Base-by-base conservation (phyloP, 2,888 invertebrate genomes). In the Agonopterix heracliana region DNA sequence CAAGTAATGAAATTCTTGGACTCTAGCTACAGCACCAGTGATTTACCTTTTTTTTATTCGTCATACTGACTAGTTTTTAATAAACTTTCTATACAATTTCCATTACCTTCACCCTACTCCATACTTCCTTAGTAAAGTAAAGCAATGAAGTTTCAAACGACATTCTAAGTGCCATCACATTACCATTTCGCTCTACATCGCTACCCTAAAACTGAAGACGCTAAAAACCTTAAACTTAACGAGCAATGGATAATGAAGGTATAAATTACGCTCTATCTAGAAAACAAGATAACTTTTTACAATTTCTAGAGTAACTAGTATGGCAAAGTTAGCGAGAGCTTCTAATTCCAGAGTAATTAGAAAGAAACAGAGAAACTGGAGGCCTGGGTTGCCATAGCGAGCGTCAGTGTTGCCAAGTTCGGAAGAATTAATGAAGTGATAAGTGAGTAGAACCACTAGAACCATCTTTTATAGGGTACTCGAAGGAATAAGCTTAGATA, bases 291-390 rank as follows among this genome's bases (percentile, higher is more conserved):
- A 26, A 26, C 26, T 81, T 81, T 77, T 77, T 56, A 56, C 44
- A 50, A 17, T 26, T 10, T 61, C 63, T 56, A 49, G 49, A 54
- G 55, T 56, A 46, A 49, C 67, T 70, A 47, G 57, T 68, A 65
- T 56, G 65, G 61, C 55, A 51, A 62, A 62, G 60, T 55, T 50
- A 56, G 70, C 68, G 73, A 75, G 76, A 81, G 73, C 75, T 78
- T 74, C 78, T 75, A 78, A 79, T 77, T 73, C 75, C 72, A 54
- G 54, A 66, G 74, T 73, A 75, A 78, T 78, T 79, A 78, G 67
- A 81, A 74, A 70, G 81, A 82, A 84, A 82, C 75, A 74, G 26
- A 57, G 71, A 61, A 62, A 57, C 66, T 66, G 65, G 68, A 70
- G 26, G 64, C 59, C 56, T 59, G 46, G 11, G 9, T 54, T 46